phyloP scores from a whole-genome alignment of 2,797 vertebrate genomes.

The Bovichtus diacanthus region DNA sequence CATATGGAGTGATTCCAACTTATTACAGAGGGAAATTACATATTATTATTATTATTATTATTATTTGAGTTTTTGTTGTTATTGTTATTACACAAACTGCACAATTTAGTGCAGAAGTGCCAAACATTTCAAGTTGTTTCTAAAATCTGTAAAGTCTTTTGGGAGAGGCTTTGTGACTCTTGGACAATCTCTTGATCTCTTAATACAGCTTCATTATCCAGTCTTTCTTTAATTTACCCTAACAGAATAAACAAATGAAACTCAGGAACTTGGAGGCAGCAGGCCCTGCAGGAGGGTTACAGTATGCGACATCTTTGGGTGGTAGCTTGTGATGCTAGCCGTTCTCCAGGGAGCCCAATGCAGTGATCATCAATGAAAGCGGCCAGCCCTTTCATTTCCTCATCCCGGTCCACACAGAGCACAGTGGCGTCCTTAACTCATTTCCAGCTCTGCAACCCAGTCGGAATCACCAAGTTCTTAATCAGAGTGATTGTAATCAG shows the following conservation, averaged over 20 bases:
- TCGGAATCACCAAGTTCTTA: conserved; percentile 93
- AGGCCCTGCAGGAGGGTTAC: conserved; percentile 81
- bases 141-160: conserved; percentile 92
- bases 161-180: conserved; percentile 91
- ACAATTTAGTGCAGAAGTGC: conserved; percentile 91
- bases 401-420: conserved; percentile 78
- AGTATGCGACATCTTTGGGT: conserved; percentile 84
- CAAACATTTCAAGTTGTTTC: conserved; percentile 93
- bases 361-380: conserved; percentile 88
- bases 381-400: conserved; percentile 78
- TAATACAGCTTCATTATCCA: conserved; percentile 83
- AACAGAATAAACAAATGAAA: conserved; percentile 87
- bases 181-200: conserved; percentile 96
- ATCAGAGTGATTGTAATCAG: conserved; percentile 94
- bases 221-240: conserved; percentile 83
- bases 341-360: conserved; percentile 83
- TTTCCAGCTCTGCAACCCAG: conserved; percentile 82
- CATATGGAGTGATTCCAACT: conserved; percentile 83
- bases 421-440: conserved; percentile 84
- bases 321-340: conserved; percentile 84
- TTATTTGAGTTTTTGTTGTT: conserved; percentile 53
- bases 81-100: conserved; percentile 76
- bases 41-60: conserved; percentile 70
- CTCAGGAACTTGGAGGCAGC: conserved; percentile 94
- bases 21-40: conserved; percentile 77